Evolutionary conservation across 2,888 invertebrate species (phyloP).

Genomic region (Tortrix viridana): DNA sequence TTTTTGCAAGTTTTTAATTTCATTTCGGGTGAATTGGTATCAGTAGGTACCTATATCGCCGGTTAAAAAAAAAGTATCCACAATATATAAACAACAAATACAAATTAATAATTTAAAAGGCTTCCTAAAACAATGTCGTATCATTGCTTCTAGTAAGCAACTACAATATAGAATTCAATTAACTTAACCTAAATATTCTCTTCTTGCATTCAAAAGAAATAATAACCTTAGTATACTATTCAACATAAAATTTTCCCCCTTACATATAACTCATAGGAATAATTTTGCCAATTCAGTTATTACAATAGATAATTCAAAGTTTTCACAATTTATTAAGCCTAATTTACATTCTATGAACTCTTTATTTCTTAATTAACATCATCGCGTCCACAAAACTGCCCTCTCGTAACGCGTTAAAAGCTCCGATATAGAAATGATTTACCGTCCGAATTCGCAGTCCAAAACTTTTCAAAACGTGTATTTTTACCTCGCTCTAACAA

Average conservation of each 20-base stretch:
- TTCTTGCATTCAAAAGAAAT: conserved; percentile 9
- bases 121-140: neutral
- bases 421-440: neutral
- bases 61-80: too few relatives aligned
- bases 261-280: conserved; percentile 8
- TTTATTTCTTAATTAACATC: conserved; percentile 11
- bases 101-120: neutral
- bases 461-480: neutral
- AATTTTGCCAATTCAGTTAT: conserved; percentile 12
- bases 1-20: too few relatives aligned
- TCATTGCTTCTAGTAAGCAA: conserved; percentile 9
- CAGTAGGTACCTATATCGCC: too few relatives aligned
- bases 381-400: neutral
- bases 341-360: neutral
- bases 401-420: too few relatives aligned
- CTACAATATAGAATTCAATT: neutral
- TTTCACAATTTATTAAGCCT: conserved; percentile 18
- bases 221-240: conserved; percentile 14
- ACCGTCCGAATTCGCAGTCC: neutral
- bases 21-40: too few relatives aligned
- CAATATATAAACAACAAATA: neutral
- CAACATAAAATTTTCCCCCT: conserved; percentile 7
- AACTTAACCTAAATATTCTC: neutral
- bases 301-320: conserved; percentile 11
- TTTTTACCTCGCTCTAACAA: neutral